Percentiles rank a stretch among this genome's conserved stretches.
phyloP scores from a whole-genome alignment of 2,113 vertebrate genomes.

The Oriolus oriolus region DNA sequence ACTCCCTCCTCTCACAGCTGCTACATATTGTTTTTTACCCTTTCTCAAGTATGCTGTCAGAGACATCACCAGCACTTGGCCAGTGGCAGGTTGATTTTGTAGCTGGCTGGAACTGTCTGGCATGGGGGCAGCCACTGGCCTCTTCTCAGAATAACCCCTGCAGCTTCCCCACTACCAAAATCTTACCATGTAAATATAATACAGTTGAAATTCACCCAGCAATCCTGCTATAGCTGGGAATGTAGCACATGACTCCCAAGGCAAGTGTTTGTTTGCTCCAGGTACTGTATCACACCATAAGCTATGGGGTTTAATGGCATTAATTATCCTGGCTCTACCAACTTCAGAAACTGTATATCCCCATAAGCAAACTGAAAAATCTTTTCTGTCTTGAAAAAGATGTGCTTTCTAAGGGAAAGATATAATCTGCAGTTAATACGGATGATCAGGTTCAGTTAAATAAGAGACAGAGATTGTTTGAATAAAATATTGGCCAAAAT shows the following conservation, averaged over 20 bases:
- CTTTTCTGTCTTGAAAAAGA: background rate
- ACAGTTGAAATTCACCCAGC: background rate
- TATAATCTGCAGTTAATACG: background rate
- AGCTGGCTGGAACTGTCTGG: background rate
- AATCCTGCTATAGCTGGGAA: background rate
- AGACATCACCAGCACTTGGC: background rate
- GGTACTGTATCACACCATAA: background rate
- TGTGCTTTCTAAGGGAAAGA: background rate
- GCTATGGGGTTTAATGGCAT: background rate
- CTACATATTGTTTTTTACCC: background rate
- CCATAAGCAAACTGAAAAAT: background rate
- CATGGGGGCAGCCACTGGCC: background rate
- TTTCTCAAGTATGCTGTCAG: background rate
- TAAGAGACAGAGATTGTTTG: background rate
- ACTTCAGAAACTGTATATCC: background rate
- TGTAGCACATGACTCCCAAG: background rate
- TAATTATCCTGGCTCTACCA: background rate
- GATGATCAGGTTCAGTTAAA: background rate
- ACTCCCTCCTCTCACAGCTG: background rate
- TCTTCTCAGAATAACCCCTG: background rate
- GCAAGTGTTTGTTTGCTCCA: background rate
- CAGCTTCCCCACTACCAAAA: background rate
- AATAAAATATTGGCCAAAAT: background rate
- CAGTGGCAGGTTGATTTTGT: background rate
- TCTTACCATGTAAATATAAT: background rate